phyloP scores from a whole-genome alignment of 2,113 vertebrate genomes.

The Ceyx melanurus region DNA sequence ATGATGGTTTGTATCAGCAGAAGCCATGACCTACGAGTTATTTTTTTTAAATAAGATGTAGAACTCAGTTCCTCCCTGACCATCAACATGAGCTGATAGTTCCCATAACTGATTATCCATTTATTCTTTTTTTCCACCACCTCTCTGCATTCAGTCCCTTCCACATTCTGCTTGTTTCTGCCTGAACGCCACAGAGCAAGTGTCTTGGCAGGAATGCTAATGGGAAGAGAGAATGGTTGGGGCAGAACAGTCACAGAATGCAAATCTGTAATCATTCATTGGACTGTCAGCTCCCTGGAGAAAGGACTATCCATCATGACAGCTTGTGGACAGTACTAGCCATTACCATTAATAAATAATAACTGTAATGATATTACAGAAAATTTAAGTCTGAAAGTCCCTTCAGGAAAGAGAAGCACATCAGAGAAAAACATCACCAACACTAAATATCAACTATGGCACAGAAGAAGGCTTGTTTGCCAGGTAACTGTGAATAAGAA shows the following conservation, averaged over 20 bases:
- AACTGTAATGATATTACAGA: conserved; percentile 23
- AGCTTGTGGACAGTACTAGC: background rate
- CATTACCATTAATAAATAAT: conserved; percentile 42
- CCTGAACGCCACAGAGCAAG: background rate
- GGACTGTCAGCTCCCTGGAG: background rate
- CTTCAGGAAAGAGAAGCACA: conserved; percentile 28
- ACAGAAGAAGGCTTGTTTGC: background rate
- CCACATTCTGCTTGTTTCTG: background rate
- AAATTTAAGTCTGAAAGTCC: conserved; percentile 4
- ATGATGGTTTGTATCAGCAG: background rate
- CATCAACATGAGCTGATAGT: background rate
- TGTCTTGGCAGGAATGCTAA: conserved; percentile 32
- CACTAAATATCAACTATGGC: conserved; percentile 6
- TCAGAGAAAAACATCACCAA: background rate
- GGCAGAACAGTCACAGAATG: conserved; percentile 17
- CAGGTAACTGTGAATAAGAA: background rate
- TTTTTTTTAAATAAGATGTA: background rate
- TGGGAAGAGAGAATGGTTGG: background rate
- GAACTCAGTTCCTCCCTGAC: background rate
- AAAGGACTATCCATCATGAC: background rate
- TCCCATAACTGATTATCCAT: background rate
- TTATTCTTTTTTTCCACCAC: accelerated
- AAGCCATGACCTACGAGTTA: background rate
- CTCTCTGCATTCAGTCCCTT: background rate
- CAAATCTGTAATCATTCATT: conserved; percentile 20